Conservation (phyloP, 2,888 invertebrate genomes). For the Mantis religiosa region DNA sequence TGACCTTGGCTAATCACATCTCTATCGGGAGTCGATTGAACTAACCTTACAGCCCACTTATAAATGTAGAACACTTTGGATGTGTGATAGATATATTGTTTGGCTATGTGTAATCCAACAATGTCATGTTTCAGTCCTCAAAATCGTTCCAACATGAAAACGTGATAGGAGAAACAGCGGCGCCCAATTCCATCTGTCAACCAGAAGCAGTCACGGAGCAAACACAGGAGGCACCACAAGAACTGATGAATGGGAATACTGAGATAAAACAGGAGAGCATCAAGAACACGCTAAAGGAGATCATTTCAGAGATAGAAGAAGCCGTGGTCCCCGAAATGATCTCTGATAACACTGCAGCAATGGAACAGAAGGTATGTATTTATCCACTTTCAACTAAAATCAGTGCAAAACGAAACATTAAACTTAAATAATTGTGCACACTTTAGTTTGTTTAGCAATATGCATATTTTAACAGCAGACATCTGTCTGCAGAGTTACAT, state of each 20-base stretch:
- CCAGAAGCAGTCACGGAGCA: not conserved
- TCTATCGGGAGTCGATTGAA: no score
- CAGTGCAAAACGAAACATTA: no score
- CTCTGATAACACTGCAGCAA: constrained; percentile 11
- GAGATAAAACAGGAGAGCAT: constrained; percentile 53
- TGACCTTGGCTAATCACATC: no score
- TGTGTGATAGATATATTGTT: no score
- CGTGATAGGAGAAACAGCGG: not conserved
- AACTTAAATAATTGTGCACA: no score
- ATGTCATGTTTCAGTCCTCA: constrained; percentile 19
- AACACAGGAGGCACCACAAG: not conserved
- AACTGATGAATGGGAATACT: constrained; percentile 14
- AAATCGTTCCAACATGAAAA: constrained; percentile 17
- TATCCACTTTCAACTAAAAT: no score
- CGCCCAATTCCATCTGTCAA: not conserved
- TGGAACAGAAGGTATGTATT: not conserved
- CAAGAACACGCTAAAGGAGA: constrained; percentile 55
- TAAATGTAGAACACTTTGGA: no score
- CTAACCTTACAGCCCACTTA: no score
- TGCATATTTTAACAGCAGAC: no score
- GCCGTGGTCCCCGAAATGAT: constrained; percentile 40
- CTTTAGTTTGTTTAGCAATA: no score
- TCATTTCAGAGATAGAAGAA: constrained; percentile 57
- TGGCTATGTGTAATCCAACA: not conserved
- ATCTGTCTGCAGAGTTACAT: no score